A percentile compares a stretch with the other conserved stretches of the same genome.
phyloP scores from a whole-genome alignment of 2,113 vertebrate genomes.

The Azemiops feae region DNA sequence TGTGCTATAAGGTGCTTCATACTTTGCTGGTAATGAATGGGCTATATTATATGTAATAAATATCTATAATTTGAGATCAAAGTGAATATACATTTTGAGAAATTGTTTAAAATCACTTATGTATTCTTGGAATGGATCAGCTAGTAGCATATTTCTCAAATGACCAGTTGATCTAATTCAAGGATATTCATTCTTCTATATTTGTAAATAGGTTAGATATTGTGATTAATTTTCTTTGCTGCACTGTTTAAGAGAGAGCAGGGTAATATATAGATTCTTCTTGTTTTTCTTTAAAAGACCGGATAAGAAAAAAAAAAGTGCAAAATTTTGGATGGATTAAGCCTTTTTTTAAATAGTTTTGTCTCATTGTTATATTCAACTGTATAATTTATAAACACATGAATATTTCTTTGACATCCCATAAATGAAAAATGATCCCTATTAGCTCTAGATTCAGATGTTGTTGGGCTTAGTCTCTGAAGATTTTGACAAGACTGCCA shows the following conservation, averaged over 20 bases:
- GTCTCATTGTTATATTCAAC: not conserved
- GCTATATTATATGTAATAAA: not conserved
- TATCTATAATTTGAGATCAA: not conserved
- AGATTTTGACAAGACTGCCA: constrained; percentile 26
- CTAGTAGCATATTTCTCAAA: not conserved
- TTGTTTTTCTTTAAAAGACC: not conserved
- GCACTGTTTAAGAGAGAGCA: not conserved
- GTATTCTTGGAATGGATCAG: not conserved
- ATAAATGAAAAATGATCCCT: not conserved
- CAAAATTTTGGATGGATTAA: not conserved
- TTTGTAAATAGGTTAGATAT: not conserved
- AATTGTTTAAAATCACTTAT: not conserved
- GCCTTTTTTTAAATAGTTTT: not conserved
- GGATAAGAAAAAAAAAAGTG: not conserved
- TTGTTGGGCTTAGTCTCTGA: not conserved
- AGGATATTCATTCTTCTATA: not conserved
- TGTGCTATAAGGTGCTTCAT: not conserved
- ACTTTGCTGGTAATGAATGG: not conserved
- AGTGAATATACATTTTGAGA: not conserved
- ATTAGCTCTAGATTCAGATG: not conserved
- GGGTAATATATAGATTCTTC: not conserved
- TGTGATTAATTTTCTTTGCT: not conserved
- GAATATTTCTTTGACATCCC: not conserved
- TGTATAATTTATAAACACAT: not conserved
- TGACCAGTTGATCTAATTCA: not conserved